Evolutionary conservation across 2,797 vertebrate genomes (phyloP).

Genomic region (Halcyon leucocephala): DNA sequence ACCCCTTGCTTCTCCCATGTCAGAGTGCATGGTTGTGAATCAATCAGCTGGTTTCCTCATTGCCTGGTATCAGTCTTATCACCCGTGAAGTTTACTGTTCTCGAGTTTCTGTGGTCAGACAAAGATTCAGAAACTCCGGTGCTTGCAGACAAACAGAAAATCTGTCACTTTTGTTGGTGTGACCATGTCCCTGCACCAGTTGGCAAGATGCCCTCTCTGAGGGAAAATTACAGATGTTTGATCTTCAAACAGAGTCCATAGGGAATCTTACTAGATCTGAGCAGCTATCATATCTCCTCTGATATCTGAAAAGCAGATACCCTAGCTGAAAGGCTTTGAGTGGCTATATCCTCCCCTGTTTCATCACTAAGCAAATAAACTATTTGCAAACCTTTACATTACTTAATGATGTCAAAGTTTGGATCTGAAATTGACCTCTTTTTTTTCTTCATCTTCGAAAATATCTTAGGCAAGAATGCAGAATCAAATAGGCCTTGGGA

Average conservation of each 20-base stretch:
- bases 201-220: neutral
- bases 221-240: neutral
- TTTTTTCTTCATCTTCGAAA: neutral
- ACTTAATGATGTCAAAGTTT: neutral
- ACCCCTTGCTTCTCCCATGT: neutral
- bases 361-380: neutral
- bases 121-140: neutral
- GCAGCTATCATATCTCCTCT: neutral
- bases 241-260: neutral
- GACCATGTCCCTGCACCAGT: neutral
- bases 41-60: neutral
- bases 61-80: constrained; percentile 18
- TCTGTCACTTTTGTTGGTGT: neutral
- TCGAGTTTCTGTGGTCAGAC: neutral
- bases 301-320: neutral
- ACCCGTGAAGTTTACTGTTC: constrained; percentile 25
- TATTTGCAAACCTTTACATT: neutral
- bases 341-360: neutral
- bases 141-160: constrained; percentile 24
- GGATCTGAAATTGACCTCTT: neutral
- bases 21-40: neutral
- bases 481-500: neutral
- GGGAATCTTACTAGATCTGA: neutral
- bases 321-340: neutral
- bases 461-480: neutral